These are phyloP conservation scores for Arctia plantaginis DNA, from an alignment of 2,888 invertebrate species.

Conservation along the genomic window DNA sequence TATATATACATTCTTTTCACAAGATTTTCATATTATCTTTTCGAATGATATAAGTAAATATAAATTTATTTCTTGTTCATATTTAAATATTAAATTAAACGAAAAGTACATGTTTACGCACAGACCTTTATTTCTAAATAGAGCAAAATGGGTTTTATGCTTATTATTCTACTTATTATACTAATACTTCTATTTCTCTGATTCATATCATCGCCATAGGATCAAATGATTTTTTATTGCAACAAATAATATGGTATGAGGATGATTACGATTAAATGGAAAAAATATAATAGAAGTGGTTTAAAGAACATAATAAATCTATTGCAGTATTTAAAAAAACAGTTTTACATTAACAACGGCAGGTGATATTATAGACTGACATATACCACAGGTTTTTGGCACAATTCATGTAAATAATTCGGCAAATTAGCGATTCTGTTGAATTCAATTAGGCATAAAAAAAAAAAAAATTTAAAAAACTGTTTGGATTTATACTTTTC, in stretches of 20 bases:
- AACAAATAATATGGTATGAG: not conserved
- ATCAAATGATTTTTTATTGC: not conserved
- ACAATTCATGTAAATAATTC: not conserved
- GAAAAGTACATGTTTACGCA: too few species aligned
- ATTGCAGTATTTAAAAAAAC: not conserved
- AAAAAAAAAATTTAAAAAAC: too few species aligned
- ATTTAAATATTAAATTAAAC: not conserved
- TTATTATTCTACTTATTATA: too few species aligned
- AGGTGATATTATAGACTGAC: not conserved
- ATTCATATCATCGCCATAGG: too few species aligned
- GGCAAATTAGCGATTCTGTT: not conserved
- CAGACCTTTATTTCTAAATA: too few species aligned
- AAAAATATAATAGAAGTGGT: not conserved
- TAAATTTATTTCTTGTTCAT: not conserved
- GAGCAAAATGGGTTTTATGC: too few species aligned
- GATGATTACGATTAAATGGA: not conserved
- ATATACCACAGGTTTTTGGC: not conserved
- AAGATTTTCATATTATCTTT: not conserved
- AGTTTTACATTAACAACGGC: not conserved
- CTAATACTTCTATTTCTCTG: too few species aligned
- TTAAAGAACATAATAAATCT: not conserved
- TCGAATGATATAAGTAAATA: not conserved
- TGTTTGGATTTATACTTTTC: too few species aligned
- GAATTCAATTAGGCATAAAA: not conserved
- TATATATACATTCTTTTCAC: constrained; percentile 4